Evolutionary conservation across 2,888 invertebrate species (phyloP), one percentile per base, ranked within the genome.

Genomic region (Andrena trimmerana): DNA sequence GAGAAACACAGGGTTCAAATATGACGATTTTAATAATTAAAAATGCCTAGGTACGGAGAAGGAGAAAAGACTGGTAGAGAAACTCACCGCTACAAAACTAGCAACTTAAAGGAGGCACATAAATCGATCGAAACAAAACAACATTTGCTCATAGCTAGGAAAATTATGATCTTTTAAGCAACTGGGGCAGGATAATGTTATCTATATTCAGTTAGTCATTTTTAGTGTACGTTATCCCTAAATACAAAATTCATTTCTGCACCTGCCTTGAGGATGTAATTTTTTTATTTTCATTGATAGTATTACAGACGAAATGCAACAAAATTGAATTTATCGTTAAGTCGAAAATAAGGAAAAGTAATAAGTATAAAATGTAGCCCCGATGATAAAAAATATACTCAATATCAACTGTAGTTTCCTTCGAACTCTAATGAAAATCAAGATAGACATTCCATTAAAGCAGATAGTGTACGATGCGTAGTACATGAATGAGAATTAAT

Each of bases 21-120:
- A 90, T 88, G 86, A 90, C 84, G 86, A 91, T 90, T 92, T 91
- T 89, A 90, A 89, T 90, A 86, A 89, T 88, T 88, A 90, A 90
- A 57, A 91, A 90, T 86, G 91, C 86, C 87, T 92, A 92, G 89
- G 84, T 90, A 91, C 78, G 91, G 91, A 92, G 91, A 92, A 91
- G 90, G 86, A 92, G 81, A 91, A 90, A 93, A 93, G 92, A 93
- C 93, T 93, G 93, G 91, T 92, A 93, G 92, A 91, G 84, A 90
- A 89, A 90, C 86, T 89, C 88, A 88, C 86, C 88, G 89, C 86
- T 90, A 85, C 89, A 90, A 87, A 90, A 86, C 84, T 90, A 90
- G 89, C 88, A 85, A 73, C 76, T 73, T 85, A 84, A 85, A 86
- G 10, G 83, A 86, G 81, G 83, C 80, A 84, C 75, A 82, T 88